Base-by-base conservation (phyloP, 2,797 vertebrate species). In the Sebastes cheni region DNA sequence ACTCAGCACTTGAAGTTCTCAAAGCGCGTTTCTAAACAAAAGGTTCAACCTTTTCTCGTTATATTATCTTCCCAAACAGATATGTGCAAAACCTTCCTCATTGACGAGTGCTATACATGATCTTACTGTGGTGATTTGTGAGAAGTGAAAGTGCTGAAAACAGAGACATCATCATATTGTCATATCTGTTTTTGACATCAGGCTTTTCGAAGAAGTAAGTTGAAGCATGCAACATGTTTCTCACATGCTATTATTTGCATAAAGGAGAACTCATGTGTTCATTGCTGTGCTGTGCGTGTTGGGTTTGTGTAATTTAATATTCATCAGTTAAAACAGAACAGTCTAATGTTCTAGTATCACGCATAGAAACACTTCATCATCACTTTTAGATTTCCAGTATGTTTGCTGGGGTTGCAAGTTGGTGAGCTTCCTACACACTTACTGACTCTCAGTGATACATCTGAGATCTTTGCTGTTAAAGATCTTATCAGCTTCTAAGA, bases 91-190 rank as follows among this genome's bases (percentile, higher is more conserved):
- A 74, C 36, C 50, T 84, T 89, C 75, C 72, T 72, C 62, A 73
- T 60, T 13, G 2, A 39, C 14, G 1, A 12, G 5, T 5, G 4
- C 34, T 8, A 5, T 2, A 16, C 60, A 16, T 27, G 18, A 18
- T 74, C 2, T 25, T 23, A n/a, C 29, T 36, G 10, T 6, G 5
- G 5, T 3, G 12, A 65, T 8, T 27, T 62, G 0, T 74, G 68
- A 86, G 82, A 91, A 68, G 64, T 89, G 67, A 83, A 85, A 85
- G 39, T 7, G 8, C 46, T 74, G 50, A 54, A 61, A 61, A 5
- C 4, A 58, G 34, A 75, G 6, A 70, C 75, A 23, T 2, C 18
- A 59, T 34, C 2, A 16, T 2, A 4, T 30, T 23, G n/a, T 32
- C 25, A 55, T 8, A 11, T 71, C 13, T 71, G 18, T 79, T 78